Evolutionary conservation across 2,113 vertebrate species (phyloP), one percentile per base, ranked within the genome.

Genomic region (Oxyura jamaicensis): DNA sequence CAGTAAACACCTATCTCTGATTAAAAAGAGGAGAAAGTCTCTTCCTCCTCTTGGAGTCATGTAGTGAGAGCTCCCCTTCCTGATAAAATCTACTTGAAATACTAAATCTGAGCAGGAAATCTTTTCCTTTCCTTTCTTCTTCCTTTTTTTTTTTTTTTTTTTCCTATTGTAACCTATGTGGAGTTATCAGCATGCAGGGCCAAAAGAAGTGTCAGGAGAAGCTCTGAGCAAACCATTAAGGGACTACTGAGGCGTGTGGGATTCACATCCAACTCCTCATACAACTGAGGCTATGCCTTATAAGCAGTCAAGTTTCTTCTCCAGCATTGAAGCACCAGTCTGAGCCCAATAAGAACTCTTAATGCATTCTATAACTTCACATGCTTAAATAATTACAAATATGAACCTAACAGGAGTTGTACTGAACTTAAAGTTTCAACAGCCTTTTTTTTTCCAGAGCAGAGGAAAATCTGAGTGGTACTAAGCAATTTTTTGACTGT

Each of bases 1-100:
- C 17, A 83, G 26, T 56, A 83, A 90, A 3, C 3, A 53, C 13
- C 29, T 67, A 68, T 46, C 41, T 74, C 44, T 63, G 26, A 48
- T 11, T 11, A n/a, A 46, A 42, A 55, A 65, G 36, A 75, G 31
- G 83, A 65, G 17, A 19, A 50, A 48, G n/a, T n/a, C 23, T 82
- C 33, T 25, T 35, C 13, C 31, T 77, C 26, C 26, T 23, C 39
- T 56, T 44, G 28, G 53, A 92, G 42, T 91, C 59, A 66, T 9
- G 41, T 29, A 82, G 41, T 91, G 75, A 96, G 93, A 92, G 91
- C 90, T 92, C 84, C 91, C 75, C 87, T 95, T 88, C 81, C 84
- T 80, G 87, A 86, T 29, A 88, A 82, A 91, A 73, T 73, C n/a
- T 74, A 8, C 42, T 59, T 78, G 35, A 86, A 95, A 85, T 35